Percentiles rank a stretch among this genome's conserved stretches.
Evolutionary conservation across 2,888 invertebrate species (phyloP).

Genomic region (Microplitis manilae): DNA sequence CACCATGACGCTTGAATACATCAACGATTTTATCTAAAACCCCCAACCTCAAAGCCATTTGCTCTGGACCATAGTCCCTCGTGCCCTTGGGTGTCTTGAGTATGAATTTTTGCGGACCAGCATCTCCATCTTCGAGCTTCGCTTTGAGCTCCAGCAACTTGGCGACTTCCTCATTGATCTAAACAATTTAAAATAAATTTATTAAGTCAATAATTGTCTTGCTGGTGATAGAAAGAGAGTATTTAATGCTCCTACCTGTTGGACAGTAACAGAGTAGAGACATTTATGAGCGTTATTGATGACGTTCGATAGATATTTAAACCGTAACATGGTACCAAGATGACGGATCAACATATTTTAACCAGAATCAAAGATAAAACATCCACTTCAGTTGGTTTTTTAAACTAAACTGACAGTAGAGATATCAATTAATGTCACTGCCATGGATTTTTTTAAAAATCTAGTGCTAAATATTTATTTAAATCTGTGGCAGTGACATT

Average conservation of each 20-base stretch:
- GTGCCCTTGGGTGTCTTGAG: conserved; percentile 96
- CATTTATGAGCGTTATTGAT: conserved; percentile 58
- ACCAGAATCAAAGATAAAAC: conserved; percentile 69
- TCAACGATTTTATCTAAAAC: conserved; percentile 89
- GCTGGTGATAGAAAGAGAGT: background rate
- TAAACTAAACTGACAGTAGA: conserved; percentile 65
- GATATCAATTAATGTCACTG: conserved; percentile 59
- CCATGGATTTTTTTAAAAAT: conserved; percentile 49
- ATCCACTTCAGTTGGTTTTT: conserved; percentile 61
- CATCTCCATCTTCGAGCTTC: conserved; percentile 77
- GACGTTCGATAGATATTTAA: conserved; percentile 58
- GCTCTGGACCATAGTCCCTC: conserved; percentile 93
- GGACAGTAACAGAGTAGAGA: conserved; percentile 57
- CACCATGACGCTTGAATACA: conserved; percentile 97
- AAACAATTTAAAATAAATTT: conserved; percentile 56
- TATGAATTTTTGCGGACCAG: conserved; percentile 82
- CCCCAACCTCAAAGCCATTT: conserved; percentile 92
- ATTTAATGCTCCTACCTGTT: conserved; percentile 62
- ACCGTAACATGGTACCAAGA: conserved; percentile 60
- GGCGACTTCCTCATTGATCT: conserved; percentile 90
- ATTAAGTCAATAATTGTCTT: conserved; percentile 1
- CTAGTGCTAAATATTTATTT: background rate
- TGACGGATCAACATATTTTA: conserved; percentile 48
- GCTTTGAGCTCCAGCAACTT: conserved; percentile 87
- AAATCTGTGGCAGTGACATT: background rate